Conservation (phyloP, 2,797 vertebrate genomes). For the Potorous gilbertii region DNA sequence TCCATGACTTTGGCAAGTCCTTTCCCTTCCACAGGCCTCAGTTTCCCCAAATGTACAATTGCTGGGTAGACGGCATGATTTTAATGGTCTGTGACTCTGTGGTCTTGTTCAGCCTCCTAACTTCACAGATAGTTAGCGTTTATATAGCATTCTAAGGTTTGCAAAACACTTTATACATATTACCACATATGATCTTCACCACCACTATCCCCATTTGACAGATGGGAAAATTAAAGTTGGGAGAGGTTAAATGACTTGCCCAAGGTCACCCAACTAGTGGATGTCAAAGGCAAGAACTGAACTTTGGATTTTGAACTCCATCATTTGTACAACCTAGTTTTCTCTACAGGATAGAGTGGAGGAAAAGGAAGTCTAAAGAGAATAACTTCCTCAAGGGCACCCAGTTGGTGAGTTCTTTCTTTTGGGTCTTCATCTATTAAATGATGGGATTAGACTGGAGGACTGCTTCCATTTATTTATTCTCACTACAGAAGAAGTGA, state of each 20-base stretch:
- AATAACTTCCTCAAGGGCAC: too few relatives aligned
- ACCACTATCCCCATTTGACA: neutral
- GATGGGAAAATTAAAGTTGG: neutral
- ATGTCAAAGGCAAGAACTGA: neutral
- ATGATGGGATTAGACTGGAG: neutral
- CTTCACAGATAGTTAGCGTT: neutral
- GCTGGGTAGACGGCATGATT: neutral
- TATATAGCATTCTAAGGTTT: neutral
- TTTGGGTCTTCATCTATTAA: too few relatives aligned
- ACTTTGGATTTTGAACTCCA: neutral
- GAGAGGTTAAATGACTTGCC: neutral
- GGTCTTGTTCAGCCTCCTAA: neutral
- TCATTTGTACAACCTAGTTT: neutral
- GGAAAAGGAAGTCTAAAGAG: neutral
- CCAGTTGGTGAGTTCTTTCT: too few relatives aligned
- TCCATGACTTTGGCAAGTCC: neutral
- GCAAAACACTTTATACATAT: neutral
- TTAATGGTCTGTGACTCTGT: neutral
- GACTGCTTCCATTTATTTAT: neutral
- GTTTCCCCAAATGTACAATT: neutral
- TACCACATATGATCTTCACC: neutral
- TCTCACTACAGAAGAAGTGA: neutral
- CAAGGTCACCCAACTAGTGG: neutral
- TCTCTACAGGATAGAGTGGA: neutral
- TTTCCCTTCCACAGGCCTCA: neutral